Conservation (phyloP, 1,140 invertebrate genomes). For the Trachelipus rathkii region DNA sequence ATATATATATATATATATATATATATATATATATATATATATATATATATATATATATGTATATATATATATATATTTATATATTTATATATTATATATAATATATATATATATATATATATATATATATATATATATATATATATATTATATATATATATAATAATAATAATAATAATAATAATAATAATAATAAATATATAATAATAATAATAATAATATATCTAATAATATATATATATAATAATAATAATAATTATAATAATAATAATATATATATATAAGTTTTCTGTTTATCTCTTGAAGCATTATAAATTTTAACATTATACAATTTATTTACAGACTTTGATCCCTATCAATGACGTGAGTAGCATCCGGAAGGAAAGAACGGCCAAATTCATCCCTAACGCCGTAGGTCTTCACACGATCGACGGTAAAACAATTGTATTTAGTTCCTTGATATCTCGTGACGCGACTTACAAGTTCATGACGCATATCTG, state of each 20-base stretch:
- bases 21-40: conserved; percentile 18
- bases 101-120: conserved; percentile 10
- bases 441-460: conserved; percentile 75
- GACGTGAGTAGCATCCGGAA: conserved; percentile 80
- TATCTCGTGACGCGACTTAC: conserved; percentile 80
- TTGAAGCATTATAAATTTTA: background rate
- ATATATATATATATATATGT: background rate
- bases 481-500: conserved; percentile 76
- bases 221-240: too few species aligned
- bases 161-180: background rate
- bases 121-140: conserved; percentile 13
- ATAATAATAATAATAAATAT: too few species aligned
- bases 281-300: background rate
- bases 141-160: background rate
- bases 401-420: conserved; percentile 83
- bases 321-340: conserved; percentile 49
- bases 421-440: conserved; percentile 76
- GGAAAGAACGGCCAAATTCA: conserved; percentile 74
- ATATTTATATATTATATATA: background rate
- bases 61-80: background rate
- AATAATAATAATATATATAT: too few species aligned
- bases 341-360: conserved; percentile 74
- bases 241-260: too few species aligned
- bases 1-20: conserved; percentile 25
- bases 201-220: too few species aligned